A percentile compares a stretch with the other conserved stretches of the same genome.
Evolutionary conservation across 2,797 vertebrate genomes (phyloP).

Genomic region (Myotis vivesi): DNA sequence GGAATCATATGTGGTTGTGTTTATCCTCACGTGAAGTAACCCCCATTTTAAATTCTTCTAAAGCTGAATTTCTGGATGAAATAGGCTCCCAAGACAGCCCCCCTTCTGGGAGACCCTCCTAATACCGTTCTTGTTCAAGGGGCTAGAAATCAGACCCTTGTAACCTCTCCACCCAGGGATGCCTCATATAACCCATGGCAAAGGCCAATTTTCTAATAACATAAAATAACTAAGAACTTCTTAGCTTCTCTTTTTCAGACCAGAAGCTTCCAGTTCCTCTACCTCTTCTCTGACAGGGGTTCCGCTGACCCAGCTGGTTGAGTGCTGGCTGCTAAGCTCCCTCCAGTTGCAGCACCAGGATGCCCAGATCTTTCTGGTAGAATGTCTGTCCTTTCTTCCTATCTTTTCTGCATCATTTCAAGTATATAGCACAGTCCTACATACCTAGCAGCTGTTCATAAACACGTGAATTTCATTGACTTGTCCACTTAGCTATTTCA

Average conservation of each 20-base stretch:
- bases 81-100: neutral
- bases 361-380: neutral
- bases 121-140: neutral
- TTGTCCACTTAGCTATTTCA: neutral
- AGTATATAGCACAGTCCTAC: neutral
- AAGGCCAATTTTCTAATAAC: neutral
- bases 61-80: neutral
- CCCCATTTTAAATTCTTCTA: neutral
- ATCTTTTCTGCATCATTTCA: neutral
- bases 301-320: neutral
- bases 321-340: neutral
- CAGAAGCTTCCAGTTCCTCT: neutral
- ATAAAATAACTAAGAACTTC: neutral
- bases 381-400: neutral
- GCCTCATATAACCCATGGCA: neutral
- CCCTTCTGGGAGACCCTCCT: neutral
- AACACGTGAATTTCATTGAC: neutral
- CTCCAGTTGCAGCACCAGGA: neutral
- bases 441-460: too few relatives aligned
- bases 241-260: neutral
- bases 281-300: neutral
- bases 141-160: neutral
- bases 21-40: neutral
- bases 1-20: neutral
- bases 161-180: neutral